Conservation (phyloP, 2,888 invertebrate species). For the Agrochola lota region DNA sequence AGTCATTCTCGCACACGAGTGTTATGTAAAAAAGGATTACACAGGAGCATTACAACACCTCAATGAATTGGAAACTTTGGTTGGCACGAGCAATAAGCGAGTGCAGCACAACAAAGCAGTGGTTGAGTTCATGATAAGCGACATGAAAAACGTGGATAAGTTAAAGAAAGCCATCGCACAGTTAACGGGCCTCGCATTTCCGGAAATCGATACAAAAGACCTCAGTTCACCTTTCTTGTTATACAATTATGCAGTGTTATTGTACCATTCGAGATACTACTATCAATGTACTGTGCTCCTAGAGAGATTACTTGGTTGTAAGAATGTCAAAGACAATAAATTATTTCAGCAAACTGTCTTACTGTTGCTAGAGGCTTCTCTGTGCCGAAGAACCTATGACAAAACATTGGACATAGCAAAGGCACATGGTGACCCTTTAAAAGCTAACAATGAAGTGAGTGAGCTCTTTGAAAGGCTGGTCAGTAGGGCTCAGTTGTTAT, state of each 20-base stretch:
- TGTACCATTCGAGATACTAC: constrained; percentile 94
- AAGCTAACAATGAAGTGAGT: constrained; percentile 78
- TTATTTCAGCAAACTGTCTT: constrained; percentile 82
- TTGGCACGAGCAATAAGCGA: constrained; percentile 92
- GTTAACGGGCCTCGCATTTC: constrained; percentile 89
- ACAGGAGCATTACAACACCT: constrained; percentile 91
- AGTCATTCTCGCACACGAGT: constrained; percentile 90
- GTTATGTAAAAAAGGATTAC: constrained; percentile 92
- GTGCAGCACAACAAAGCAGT: constrained; percentile 96
- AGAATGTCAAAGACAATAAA: constrained; percentile 83
- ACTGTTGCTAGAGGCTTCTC: constrained; percentile 83
- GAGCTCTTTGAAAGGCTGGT: constrained; percentile 84
- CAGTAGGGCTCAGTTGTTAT: constrained; percentile 82
- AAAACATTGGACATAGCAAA: constrained; percentile 85
- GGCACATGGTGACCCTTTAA: constrained; percentile 80
- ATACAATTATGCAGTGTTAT: constrained; percentile 95
- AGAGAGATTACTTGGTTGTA: constrained; percentile 82
- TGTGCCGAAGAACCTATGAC: constrained; percentile 86
- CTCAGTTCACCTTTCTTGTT: constrained; percentile 87
- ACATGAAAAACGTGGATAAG: constrained; percentile 93
- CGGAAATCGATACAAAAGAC: constrained; percentile 84
- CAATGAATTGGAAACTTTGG: constrained; percentile 91
- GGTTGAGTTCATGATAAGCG: constrained; percentile 94
- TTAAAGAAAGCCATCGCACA: constrained; percentile 93
- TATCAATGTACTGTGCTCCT: constrained; percentile 90